A percentile compares a stretch with the other conserved stretches of the same genome.
Conservation (phyloP, 2,888 invertebrate species). For the Carterocephalus palaemon region DNA sequence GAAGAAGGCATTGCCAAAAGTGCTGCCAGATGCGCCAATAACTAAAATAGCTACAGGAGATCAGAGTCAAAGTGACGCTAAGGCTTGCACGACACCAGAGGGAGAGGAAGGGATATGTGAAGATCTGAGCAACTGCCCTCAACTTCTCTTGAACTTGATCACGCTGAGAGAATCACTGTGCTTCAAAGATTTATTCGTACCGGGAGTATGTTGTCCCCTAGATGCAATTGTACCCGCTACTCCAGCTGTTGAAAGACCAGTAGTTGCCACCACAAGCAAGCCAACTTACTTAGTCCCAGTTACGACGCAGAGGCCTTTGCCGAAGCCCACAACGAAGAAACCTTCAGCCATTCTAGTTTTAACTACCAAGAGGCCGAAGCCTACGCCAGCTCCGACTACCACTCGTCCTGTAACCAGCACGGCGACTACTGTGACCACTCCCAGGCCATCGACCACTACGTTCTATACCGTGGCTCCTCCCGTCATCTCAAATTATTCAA, state of each 20-base stretch:
- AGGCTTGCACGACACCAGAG: constrained; percentile 88
- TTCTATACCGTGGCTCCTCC: constrained; percentile 68
- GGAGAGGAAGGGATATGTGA: constrained; percentile 89
- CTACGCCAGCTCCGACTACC: constrained; percentile 47
- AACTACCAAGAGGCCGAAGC: constrained; percentile 53
- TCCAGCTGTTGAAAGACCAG: constrained; percentile 52
- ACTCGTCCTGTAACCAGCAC: constrained; percentile 38
- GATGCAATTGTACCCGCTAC: constrained; percentile 58
- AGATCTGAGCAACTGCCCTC: constrained; percentile 93
- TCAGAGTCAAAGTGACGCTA: constrained; percentile 72
- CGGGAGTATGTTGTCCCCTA: constrained; percentile 93
- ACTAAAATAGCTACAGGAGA: constrained; percentile 68
- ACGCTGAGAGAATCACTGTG: constrained; percentile 92
- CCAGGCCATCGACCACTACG: constrained; percentile 54
- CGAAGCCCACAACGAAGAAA: constrained; percentile 46
- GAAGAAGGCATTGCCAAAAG: constrained; percentile 64
- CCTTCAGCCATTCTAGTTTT: constrained; percentile 54
- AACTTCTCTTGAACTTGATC: constrained; percentile 87
- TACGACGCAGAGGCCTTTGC: constrained; percentile 53
- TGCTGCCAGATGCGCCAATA: constrained; percentile 65
- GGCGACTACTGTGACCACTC: constrained; percentile 48
- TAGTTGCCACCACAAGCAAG: constrained; percentile 57
- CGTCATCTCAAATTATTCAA: constrained; percentile 62
- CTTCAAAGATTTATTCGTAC: constrained; percentile 93
- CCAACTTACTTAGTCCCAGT: constrained; percentile 68